Base-by-base conservation (phyloP, 2,888 invertebrate species). In the Thymelicus acteon region DNA sequence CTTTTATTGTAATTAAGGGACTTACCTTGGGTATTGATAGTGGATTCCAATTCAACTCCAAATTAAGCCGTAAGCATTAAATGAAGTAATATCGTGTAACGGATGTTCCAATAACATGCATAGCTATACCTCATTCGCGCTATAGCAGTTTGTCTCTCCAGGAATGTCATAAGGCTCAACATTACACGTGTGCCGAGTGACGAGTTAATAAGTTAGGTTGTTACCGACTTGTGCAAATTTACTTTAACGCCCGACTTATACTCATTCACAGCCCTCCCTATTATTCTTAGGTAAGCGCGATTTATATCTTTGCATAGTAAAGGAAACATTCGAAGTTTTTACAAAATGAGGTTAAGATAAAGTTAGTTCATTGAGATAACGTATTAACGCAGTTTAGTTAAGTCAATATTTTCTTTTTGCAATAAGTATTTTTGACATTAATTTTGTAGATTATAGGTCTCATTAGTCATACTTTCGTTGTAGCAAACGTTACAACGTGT, bases 131-230 rank as follows among this genome's bases (percentile, higher is more conserved):
- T 7, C 44, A 62, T 12, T 61, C 44, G 15, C 12, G 40, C 7
- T 24, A 39, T 10, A 47, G 24, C 48, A 24, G 39, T 62, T 68
- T 47, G 61, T 40, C 48, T 69, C 71, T 71, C 31, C 44, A 60
- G 75, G 76, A 89, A 91, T 90, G 88, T 86, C 82, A 86, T 85
- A 84, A 86, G 79, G 77, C 78, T 80, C 79, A 77, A 76, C 81
- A 82, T 80, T 81, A 76, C 75, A 73, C 76, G 77, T 82, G 80
- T 77, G 78, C 81, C 83, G 75, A 79, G 84, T 88, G 91, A 92
- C 85, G 90, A 88, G 88, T 89, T 92, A 91, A 92, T 92, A 92
- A 91, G 87, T 91, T 89, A 89, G 89, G 86, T 91, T 89, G 91
- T 89, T 87, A 89, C 83, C 85, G 86, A 83, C 85, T 84, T 86